Evolutionary conservation across 1,140 invertebrate species (phyloP), one percentile per base, ranked within the genome.

Genomic region (Lepidurus arcticus): DNA sequence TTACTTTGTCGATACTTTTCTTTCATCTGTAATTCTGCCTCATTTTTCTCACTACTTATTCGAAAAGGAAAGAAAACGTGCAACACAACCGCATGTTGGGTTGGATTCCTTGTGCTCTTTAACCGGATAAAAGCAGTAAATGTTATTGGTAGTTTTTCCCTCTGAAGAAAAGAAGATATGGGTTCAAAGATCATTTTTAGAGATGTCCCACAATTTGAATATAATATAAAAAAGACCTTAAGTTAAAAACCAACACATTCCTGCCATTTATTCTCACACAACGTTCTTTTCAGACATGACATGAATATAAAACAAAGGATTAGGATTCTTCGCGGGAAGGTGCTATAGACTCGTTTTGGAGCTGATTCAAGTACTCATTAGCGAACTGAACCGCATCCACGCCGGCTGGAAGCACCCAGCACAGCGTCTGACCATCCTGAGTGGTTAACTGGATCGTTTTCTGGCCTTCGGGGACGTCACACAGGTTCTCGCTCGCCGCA

Each of bases 361-460:
- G 34, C 34, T 75, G 42, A 24, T 24, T 76, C 8, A 53, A 45
- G 42, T 75, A 88, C 80, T 87, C 86, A 43, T 85, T 85, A 34
- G 84, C 82, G 21, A 87, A 79, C 74, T 85, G 84, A 76, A 86
- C 81, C 8, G 84, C 83, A 81, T 87, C 86, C 16, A 85, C 84
- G 44, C 85, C 84, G 73, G 85, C 84, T 24, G 87, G 84, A 44
- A 86, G 85, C 9, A 88, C 81, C 42, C 87, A 82, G 73, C 86
- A 82, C 73, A 88, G 82, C 81, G 87, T 87, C 77, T 88, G 86
- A 9, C 86, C 87, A 80, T 87, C 86, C 65, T 85, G 83, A 44
- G 85, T 87, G 26, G 84, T 85, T 75, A 87, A 85, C 82, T 87
- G 86, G 44, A 87, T 85, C 9, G 86, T 81, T 78, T 87, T 86